Conservation (phyloP, 2,888 invertebrate species). For the Dione vanillae region DNA sequence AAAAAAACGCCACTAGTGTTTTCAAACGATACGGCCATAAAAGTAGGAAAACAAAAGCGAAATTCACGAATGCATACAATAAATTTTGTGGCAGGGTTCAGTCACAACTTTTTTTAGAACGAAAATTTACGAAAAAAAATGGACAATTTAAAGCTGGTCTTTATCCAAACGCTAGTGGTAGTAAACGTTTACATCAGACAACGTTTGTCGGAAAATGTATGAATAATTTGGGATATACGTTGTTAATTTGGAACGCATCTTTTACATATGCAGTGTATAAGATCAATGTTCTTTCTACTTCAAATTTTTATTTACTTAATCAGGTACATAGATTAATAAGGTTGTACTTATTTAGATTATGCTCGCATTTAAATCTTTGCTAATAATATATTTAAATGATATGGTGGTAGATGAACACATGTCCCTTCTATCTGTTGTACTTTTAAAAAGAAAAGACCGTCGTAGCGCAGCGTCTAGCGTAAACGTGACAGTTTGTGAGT, state of each 20-base stretch:
- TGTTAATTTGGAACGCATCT: background rate
- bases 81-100: conserved; percentile 28
- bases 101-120: conserved; percentile 16
- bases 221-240: background rate
- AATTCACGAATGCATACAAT: conserved; percentile 29
- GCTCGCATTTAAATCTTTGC: no score
- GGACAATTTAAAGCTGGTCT: conserved; percentile 10
- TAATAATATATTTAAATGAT: no score
- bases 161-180: conserved; percentile 15
- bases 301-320: no score
- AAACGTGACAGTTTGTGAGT: no score
- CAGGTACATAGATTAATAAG: no score
- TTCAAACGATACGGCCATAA: conserved; percentile 25
- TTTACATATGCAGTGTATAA: no score
- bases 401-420: no score
- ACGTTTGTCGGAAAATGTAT: background rate
- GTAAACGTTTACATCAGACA: conserved; percentile 1
- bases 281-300: no score
- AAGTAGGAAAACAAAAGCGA: conserved; percentile 22
- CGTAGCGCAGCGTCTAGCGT: no score
- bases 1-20: background rate
- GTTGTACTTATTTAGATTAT: no score
- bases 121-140: conserved; percentile 9
- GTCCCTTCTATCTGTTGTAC: no score
- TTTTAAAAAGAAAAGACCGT: no score